Conservation (phyloP, 1,140 invertebrate genomes). For the Arion vulgaris region DNA sequence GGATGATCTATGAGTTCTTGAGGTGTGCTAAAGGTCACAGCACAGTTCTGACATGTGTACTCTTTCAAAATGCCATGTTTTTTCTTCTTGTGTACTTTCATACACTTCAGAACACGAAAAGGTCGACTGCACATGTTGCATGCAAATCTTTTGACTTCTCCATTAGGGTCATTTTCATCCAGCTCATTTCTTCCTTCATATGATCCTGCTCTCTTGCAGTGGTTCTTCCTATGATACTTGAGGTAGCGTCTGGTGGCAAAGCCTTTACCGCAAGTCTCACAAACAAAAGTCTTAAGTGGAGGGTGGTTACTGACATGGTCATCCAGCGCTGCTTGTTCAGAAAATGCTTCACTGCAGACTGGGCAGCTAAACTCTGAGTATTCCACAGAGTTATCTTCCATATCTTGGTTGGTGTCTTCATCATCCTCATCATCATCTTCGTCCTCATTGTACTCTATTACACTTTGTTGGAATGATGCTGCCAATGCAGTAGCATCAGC, state of each 20-base stretch:
- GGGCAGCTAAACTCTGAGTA: conserved; percentile 31
- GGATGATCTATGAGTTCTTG: conserved; percentile 31
- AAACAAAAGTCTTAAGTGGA: conserved; percentile 31
- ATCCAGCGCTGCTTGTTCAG: conserved; percentile 32
- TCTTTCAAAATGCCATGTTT: conserved; percentile 40
- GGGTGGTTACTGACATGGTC: conserved; percentile 30
- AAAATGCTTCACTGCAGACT: conserved; percentile 16
- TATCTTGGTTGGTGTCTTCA: conserved; percentile 6
- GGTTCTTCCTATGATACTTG: conserved; percentile 40
- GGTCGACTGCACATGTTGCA: conserved; percentile 34
- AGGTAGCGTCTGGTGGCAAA: conserved; percentile 38
- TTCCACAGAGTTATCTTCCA: conserved; percentile 18
- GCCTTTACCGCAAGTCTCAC: conserved; percentile 34
- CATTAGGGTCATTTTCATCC: conserved; percentile 28
- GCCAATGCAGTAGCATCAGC: background rate
- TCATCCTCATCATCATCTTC: conserved; percentile 15
- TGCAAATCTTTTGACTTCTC: conserved; percentile 30
- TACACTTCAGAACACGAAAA: conserved; percentile 38
- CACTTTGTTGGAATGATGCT: conserved; percentile 14
- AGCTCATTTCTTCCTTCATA: conserved; percentile 33
- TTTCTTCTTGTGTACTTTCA: conserved; percentile 41
- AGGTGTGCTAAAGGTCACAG: conserved; percentile 21
- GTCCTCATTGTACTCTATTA: background rate
- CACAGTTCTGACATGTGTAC: conserved; percentile 36
- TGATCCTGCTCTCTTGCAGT: conserved; percentile 40